phyloP scores from a whole-genome alignment of 2,113 vertebrate species.

The Alouatta palliata region DNA sequence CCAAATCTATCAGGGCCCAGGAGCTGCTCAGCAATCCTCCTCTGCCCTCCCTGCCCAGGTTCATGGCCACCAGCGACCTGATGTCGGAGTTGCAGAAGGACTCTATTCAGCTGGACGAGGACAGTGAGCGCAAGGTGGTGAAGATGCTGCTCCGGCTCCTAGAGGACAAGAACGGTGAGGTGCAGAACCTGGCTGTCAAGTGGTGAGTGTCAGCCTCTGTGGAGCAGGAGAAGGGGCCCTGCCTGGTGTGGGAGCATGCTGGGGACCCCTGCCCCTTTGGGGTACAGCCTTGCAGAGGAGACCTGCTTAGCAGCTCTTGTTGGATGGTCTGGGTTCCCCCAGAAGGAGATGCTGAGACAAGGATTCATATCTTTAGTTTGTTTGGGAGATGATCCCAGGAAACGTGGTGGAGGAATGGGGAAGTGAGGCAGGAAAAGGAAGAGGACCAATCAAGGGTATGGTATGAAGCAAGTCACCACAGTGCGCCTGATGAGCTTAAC shows the following conservation, averaged over 20 bases:
- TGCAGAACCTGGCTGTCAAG: constrained; percentile 96
- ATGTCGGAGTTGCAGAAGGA: constrained; percentile 98
- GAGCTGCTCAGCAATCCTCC: not conserved
- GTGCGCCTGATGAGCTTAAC: not conserved
- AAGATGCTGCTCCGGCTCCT: constrained; percentile 93
- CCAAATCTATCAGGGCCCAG: not conserved
- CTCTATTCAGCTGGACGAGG: constrained; percentile 96
- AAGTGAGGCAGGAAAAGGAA: not conserved
- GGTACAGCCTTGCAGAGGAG: not conserved
- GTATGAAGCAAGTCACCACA: not conserved
- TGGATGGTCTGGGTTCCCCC: not conserved
- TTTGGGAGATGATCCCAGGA: not conserved
- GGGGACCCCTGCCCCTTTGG: not conserved
- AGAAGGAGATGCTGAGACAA: not conserved
- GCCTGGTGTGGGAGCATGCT: not conserved
- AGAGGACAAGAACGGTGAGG: constrained; percentile 97
- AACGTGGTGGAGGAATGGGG: no score
- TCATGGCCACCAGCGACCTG: constrained; percentile 98
- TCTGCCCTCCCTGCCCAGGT: constrained; percentile 81
- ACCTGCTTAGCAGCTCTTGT: not conserved
- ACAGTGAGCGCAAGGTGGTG: constrained; percentile 95
- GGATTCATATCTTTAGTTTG: not conserved
- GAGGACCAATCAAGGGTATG: not conserved
- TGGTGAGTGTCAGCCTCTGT: constrained; percentile 85
- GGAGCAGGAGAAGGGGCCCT: not conserved